phyloP scores from a whole-genome alignment of 2,888 invertebrate genomes.

The Lithophane socia region DNA sequence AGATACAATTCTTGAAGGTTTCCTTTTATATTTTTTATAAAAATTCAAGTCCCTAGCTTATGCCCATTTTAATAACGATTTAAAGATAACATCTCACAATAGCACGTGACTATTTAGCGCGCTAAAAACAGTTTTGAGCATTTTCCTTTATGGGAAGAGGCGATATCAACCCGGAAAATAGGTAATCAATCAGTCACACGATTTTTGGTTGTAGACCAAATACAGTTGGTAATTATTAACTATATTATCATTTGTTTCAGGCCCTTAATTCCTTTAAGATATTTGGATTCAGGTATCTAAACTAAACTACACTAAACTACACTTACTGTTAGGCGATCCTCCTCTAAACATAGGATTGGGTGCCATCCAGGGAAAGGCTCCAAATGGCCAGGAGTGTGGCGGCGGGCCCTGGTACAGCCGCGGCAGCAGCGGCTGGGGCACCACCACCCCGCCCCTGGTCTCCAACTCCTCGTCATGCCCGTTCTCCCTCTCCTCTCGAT shows the following conservation, averaged over 20 bases:
- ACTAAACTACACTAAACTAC: no score
- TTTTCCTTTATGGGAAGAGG: constrained; percentile 24
- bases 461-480: constrained; percentile 86
- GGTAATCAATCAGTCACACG: neutral
- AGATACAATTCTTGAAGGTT: neutral
- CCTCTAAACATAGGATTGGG: constrained; percentile 91
- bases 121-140: neutral
- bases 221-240: neutral
- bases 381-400: constrained; percentile 91
- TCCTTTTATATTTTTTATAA: neutral
- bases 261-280: neutral
- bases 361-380: constrained; percentile 92
- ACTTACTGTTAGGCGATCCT: constrained; percentile 91
- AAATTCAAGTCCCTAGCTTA: neutral
- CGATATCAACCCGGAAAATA: constrained; percentile 21
- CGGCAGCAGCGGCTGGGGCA: constrained; percentile 92
- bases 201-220: neutral
- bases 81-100: neutral
- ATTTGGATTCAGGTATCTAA: neutral
- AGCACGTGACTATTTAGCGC: neutral
- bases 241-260: neutral
- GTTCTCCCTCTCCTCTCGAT: constrained; percentile 84
- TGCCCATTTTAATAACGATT: neutral
- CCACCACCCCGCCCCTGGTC: constrained; percentile 90
- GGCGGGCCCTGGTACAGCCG: constrained; percentile 90